These are phyloP conservation scores for Meganola albula DNA, from an alignment of 2,888 invertebrate genomes.

Conservation along the genomic window DNA sequence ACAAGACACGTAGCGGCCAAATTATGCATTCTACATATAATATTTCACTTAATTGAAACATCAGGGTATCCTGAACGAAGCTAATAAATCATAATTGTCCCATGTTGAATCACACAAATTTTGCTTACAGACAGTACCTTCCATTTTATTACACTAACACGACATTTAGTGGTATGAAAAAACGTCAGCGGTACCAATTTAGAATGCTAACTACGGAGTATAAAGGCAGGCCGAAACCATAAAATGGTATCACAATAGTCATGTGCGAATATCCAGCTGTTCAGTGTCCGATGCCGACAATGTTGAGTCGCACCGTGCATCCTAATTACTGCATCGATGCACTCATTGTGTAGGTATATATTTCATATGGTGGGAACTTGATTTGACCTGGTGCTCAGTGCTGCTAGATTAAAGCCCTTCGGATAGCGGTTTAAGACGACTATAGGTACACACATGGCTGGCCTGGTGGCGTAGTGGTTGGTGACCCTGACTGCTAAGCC, in stretches of 20 bases:
- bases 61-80: slow-evolving; percentile 33
- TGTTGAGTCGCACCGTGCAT: slow-evolving; percentile 54
- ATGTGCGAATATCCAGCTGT: slow-evolving; percentile 72
- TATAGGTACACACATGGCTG: too few relatives aligned
- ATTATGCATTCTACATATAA: slow-evolving; percentile 32
- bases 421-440: too few relatives aligned
- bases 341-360: slow-evolving; percentile 37
- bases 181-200: slow-evolving; percentile 64
- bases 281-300: slow-evolving; percentile 61
- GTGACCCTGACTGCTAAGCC: too few relatives aligned
- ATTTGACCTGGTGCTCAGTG: slow-evolving; percentile 24
- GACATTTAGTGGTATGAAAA: slow-evolving; percentile 72
- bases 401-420: slow-evolving; percentile 38
- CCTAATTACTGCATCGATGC: slow-evolving; percentile 67
- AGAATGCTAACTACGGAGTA: slow-evolving; percentile 70
- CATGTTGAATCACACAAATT: slow-evolving; percentile 50
- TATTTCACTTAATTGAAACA: slow-evolving; percentile 41
- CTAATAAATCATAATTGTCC: slow-evolving; percentile 45
- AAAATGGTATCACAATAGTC: slow-evolving; percentile 73
- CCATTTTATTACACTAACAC: slow-evolving; percentile 63
- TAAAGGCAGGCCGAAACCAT: slow-evolving; percentile 72
- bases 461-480: too few relatives aligned
- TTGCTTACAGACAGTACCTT: slow-evolving; percentile 40
- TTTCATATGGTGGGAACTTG: slow-evolving; percentile 55
- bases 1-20: slow-evolving; percentile 32